Base-by-base conservation (phyloP, 1,140 invertebrate species). In the Aleiodes sp. region DNA sequence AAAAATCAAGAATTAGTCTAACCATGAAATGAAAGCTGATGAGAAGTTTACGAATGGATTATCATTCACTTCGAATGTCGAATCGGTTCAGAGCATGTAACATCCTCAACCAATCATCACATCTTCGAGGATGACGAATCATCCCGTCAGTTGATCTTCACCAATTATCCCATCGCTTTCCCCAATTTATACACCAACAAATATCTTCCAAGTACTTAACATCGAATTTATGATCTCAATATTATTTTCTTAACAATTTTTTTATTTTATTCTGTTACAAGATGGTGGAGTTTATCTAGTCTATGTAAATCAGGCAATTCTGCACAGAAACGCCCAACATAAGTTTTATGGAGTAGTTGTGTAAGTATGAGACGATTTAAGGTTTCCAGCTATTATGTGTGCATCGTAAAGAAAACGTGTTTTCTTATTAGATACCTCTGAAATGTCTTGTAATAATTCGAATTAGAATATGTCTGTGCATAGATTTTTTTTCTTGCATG, bases 301-400 rank as follows among this genome's bases (percentile, higher is more conserved):
- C 16, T 70, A 70, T 70, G 62, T 29, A 70, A 70, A 70, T 70
- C 21, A 60, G 56, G 56, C 41, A 64, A 65, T 65, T 67, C 52
- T 24, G 24, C 52, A 12, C 19, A 52, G 52, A 19, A 67, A 67
- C 65, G 65, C 52, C 46, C 52, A 67, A 41, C 62, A 14, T 41
- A 19, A 24, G 28, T 65, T 65, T 65, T 43, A 41, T 59, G 26
- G 52, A 52, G 31, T 56, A 56, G 46, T 35, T 16, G 28, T 4
- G 29, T 28, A 62, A 59, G 24, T 37, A 28, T 21, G 33, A 57
- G 52, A 43, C 65, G 52, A 67, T 67, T 57, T 52, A 35, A 37
- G 60, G 31, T 62, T 37, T 37, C 9, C 33, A 62, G 10, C 12
- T 62, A 24, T 37, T 39, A 19, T 37, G 19, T 62, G 31, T 26